A percentile compares a stretch with the other conserved stretches of the same genome.
These are phyloP conservation scores for Danaus plexippus DNA, from an alignment of 1,140 invertebrate species.

Conservation along the genomic window DNA sequence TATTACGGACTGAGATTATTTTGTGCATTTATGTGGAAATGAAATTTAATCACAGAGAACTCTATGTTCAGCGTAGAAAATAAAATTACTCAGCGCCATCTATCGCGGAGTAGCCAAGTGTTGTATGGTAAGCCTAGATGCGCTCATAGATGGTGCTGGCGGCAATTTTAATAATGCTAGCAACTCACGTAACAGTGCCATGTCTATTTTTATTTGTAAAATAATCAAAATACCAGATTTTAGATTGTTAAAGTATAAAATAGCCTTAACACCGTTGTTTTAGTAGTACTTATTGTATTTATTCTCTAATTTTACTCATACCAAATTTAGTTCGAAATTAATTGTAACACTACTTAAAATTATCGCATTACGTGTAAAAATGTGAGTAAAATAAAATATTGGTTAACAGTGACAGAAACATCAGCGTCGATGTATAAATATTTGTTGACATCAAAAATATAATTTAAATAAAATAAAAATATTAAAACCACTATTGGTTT, in stretches of 20 bases:
- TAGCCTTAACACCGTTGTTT: conserved; percentile 11
- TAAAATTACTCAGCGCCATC: conserved; percentile 33
- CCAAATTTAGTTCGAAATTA: conserved; percentile 8
- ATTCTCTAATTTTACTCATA: conserved; percentile 16
- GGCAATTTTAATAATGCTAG: conserved; percentile 19
- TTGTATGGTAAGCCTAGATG: conserved; percentile 4
- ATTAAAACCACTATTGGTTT: conserved; percentile 40
- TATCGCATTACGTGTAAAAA: conserved; percentile 6
- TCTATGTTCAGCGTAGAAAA: too few species aligned
- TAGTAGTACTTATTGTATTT: conserved; percentile 18
- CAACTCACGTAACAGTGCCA: conserved; percentile 50
- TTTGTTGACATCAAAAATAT: conserved; percentile 41
- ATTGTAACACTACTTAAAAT: conserved; percentile 14
- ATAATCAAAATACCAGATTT: conserved; percentile 4
- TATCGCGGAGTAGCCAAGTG: conserved; percentile 18
- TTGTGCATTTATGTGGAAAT: conserved; percentile 56
- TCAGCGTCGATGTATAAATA: conserved; percentile 27
- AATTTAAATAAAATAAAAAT: conserved; percentile 42
- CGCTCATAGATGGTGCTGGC: conserved; percentile 30
- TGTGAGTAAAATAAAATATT: conserved; percentile 5
- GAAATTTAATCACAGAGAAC: conserved; percentile 17
- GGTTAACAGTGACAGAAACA: conserved; percentile 5
- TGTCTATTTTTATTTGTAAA: conserved; percentile 26
- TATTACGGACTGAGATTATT: conserved; percentile 68
- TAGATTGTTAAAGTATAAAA: conserved; percentile 4